Evolutionary conservation across 2,888 invertebrate genomes (phyloP).

Genomic region (Strigamia crassipes): DNA sequence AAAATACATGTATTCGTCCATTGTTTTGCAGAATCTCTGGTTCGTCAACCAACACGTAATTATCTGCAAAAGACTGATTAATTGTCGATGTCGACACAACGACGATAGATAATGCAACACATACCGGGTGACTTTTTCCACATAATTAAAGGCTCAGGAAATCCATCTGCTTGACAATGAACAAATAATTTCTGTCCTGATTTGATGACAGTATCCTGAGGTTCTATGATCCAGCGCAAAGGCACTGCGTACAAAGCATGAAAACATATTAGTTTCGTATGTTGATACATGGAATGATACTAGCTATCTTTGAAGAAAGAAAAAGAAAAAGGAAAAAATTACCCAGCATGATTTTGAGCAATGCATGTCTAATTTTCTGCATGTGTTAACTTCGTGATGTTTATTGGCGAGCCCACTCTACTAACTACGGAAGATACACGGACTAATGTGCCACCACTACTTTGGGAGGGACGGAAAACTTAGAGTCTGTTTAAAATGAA

Average conservation of each 20-base stretch:
- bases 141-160: conserved; percentile 89
- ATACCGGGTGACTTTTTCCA: conserved; percentile 94
- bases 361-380: conserved; percentile 13
- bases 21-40: not conserved
- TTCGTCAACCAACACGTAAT: not conserved
- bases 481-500: not conserved
- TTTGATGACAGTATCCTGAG: not conserved
- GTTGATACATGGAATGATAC: not conserved
- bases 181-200: conserved; percentile 56
- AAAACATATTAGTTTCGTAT: no score
- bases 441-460: not conserved
- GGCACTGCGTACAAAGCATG: not conserved
- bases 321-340: not conserved
- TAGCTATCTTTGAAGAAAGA: not conserved
- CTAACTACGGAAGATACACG: not conserved
- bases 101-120: no score
- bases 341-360: conserved; percentile 30
- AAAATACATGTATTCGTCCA: not conserved
- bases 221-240: not conserved
- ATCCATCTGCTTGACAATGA: conserved; percentile 94
- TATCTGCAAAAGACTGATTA: not conserved
- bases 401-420: not conserved
- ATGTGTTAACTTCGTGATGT: not conserved
- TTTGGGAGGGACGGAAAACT: not conserved
- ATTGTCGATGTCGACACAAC: no score